Evolutionary conservation across 2,113 vertebrate genomes (phyloP).

Genomic region (Balaenoptera acutorostrata): DNA sequence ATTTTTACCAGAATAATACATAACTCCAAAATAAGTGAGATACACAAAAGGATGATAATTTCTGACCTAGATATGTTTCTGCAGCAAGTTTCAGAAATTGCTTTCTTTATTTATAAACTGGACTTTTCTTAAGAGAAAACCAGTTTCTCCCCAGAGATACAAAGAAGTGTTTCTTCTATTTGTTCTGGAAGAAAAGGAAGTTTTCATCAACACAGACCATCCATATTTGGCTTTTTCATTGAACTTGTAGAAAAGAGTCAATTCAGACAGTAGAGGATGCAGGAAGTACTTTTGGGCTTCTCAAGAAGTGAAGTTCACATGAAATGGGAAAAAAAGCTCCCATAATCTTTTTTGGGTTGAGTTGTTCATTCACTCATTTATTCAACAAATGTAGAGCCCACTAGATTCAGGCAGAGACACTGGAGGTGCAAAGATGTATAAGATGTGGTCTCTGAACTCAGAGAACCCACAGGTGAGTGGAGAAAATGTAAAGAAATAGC

Average conservation of each 20-base stretch:
- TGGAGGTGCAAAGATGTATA: accelerated
- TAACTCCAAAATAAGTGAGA: constrained; percentile 16
- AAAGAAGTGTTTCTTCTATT: background rate
- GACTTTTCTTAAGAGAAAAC: background rate
- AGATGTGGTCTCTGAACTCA: accelerated
- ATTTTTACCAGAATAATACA: background rate
- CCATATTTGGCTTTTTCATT: background rate
- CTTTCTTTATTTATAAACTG: background rate
- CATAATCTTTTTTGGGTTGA: background rate
- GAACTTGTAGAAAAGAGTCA: background rate
- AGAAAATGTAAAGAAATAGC: background rate
- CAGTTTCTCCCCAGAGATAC: background rate
- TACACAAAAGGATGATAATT: background rate
- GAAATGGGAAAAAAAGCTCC: background rate
- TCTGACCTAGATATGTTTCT: background rate
- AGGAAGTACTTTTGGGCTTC: background rate
- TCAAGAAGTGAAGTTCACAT: background rate
- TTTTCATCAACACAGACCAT: background rate
- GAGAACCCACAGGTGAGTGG: background rate
- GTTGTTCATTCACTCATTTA: background rate
- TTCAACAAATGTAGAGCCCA: background rate
- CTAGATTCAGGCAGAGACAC: background rate
- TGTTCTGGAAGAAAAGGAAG: background rate
- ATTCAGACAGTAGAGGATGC: background rate
- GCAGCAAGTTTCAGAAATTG: background rate